phyloP scores from a whole-genome alignment of 2,888 invertebrate genomes.

The Trichogramma evanescens region DNA sequence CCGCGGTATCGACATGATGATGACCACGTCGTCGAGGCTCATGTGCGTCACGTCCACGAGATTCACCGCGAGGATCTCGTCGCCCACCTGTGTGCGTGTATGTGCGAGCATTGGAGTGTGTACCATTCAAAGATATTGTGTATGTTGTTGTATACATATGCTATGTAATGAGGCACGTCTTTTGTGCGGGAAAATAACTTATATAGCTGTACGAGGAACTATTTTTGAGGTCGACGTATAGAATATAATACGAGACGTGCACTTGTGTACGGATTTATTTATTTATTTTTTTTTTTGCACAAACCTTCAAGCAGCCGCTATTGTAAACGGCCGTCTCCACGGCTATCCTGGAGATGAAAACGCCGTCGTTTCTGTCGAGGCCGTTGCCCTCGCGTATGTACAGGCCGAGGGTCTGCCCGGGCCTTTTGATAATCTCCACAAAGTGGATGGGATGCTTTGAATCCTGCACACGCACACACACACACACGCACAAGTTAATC shows the following conservation, averaged over 20 bases:
- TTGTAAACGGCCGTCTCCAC: slow-evolving; percentile 94
- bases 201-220: too few relatives aligned
- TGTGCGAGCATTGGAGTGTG: neutral
- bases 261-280: too few relatives aligned
- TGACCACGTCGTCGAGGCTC: slow-evolving; percentile 98
- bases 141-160: neutral
- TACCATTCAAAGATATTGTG: neutral
- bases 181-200: too few relatives aligned
- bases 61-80: slow-evolving; percentile 97
- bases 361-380: slow-evolving; percentile 88
- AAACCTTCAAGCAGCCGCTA: slow-evolving; percentile 86
- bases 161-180: neutral
- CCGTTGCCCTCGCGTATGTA: slow-evolving; percentile 99
- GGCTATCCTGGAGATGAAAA: slow-evolving; percentile 95
- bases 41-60: slow-evolving; percentile 95
- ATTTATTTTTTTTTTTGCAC: slow-evolving; percentile 6
- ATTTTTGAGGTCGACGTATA: too few relatives aligned
- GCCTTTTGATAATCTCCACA: slow-evolving; percentile 97
- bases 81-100: slow-evolving; percentile 89
- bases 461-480: slow-evolving; percentile 50
- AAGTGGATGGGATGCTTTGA: slow-evolving; percentile 75
- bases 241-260: too few relatives aligned
- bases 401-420: slow-evolving; percentile 94
- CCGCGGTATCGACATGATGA: slow-evolving; percentile 99
- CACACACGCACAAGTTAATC: neutral